These are phyloP conservation scores for Auanema freiburgensis DNA, from an alignment of 2,888 invertebrate species.

Conservation along the genomic window DNA sequence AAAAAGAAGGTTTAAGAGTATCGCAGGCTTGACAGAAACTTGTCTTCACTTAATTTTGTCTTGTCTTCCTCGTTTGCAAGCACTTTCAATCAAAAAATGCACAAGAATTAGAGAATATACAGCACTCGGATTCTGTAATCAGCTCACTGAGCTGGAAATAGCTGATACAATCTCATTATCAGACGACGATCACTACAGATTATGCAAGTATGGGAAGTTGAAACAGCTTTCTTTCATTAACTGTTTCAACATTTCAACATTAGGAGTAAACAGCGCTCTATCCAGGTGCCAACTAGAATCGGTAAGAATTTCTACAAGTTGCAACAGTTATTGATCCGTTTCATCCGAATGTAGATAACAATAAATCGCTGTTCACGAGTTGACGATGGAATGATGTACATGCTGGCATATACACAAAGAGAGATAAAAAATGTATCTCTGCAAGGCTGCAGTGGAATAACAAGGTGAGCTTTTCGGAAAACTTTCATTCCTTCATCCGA, in stretches of 20 bases:
- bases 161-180: slow-evolving; percentile 28
- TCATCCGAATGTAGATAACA: slow-evolving; percentile 23
- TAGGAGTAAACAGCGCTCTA: slow-evolving; percentile 23
- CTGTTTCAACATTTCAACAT: slow-evolving; percentile 29
- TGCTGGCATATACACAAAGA: slow-evolving; percentile 28
- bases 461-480: slow-evolving; percentile 21
- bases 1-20: slow-evolving; percentile 15
- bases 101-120: slow-evolving; percentile 29
- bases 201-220: slow-evolving; percentile 19
- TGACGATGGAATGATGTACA: slow-evolving; percentile 32
- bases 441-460: slow-evolving; percentile 26
- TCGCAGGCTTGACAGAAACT: slow-evolving; percentile 24
- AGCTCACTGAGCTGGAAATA: slow-evolving; percentile 23
- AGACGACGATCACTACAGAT: slow-evolving; percentile 21
- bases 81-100: slow-evolving; percentile 26
- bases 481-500: not conserved
- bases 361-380: slow-evolving; percentile 26
- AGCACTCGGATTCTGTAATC: slow-evolving; percentile 19
- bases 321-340: not conserved
- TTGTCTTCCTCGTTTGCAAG: slow-evolving; percentile 16
- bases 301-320: slow-evolving; percentile 9
- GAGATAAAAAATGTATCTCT: slow-evolving; percentile 24
- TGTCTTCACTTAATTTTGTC: slow-evolving; percentile 21
- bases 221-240: slow-evolving; percentile 25
- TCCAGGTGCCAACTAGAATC: slow-evolving; percentile 27